Conservation (phyloP, 2,888 invertebrate species). For the Xestia c-nigrum region DNA sequence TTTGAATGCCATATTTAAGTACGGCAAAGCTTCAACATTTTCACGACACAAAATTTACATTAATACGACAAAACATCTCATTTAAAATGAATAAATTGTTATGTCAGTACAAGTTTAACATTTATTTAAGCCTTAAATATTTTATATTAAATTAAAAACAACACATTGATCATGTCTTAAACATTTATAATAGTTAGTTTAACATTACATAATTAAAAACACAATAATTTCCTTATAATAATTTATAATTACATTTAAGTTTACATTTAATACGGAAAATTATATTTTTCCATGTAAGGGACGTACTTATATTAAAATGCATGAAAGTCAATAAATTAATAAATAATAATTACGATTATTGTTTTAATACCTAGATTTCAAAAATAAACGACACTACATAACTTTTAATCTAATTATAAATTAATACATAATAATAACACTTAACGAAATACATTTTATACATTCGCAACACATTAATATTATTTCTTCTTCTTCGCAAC, state of each 20-base stretch:
- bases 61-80: constrained; percentile 57
- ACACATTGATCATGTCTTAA: constrained; percentile 68
- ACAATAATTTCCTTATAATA: constrained; percentile 56
- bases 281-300: constrained; percentile 43
- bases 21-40: constrained; percentile 59
- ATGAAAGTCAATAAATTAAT: constrained; percentile 34
- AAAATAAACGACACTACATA: constrained; percentile 10
- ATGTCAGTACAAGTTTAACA: constrained; percentile 61
- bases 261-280: constrained; percentile 60
- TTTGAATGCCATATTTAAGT: constrained; percentile 36
- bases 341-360: constrained; percentile 46
- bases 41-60: constrained; percentile 63
- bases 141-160: constrained; percentile 63
- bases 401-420: constrained; percentile 29
- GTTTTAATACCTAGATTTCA: constrained; percentile 23
- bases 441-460: constrained; percentile 6
- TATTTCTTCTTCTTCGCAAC: too few relatives aligned
- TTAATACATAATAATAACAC: constrained; percentile 7
- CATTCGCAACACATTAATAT: too few relatives aligned
- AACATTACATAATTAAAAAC: constrained; percentile 59
- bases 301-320: constrained; percentile 62
- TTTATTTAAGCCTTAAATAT: constrained; percentile 62
- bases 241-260: constrained; percentile 53
- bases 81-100: constrained; percentile 63
- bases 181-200: constrained; percentile 60